Conservation (phyloP, 2,888 invertebrate genomes). For the Caenorhabditis sulstoni region DNA sequence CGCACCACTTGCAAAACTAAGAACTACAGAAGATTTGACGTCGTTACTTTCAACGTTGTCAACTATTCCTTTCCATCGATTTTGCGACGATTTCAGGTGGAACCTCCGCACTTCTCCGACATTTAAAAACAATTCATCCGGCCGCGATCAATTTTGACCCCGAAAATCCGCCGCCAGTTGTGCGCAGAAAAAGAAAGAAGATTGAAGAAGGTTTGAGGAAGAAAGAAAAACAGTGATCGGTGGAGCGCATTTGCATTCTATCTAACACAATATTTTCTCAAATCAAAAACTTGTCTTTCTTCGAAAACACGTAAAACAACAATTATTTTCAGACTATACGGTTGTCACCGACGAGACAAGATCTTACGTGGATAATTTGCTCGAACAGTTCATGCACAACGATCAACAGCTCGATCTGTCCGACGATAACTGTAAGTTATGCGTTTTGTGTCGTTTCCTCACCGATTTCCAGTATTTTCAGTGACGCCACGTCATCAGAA, state of each 20-base stretch:
- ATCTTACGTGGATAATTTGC: conserved; percentile 47
- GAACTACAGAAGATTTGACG: too few species aligned
- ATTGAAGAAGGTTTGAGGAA: conserved; percentile 21
- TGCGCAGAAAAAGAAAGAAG: conserved; percentile 33
- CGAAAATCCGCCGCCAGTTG: conserved; percentile 39
- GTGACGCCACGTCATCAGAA: neutral
- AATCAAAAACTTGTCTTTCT: too few species aligned
- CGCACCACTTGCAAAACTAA: too few species aligned
- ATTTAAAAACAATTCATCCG: conserved; percentile 53
- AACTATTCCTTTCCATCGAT: too few species aligned
- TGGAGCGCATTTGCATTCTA: conserved; percentile 19
- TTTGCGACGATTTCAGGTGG: conserved; percentile 33
- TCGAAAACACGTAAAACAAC: too few species aligned
- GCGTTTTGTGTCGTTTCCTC: too few species aligned
- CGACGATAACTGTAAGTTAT: too few species aligned
- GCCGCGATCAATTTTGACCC: conserved; percentile 54
- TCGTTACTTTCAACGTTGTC: too few species aligned
- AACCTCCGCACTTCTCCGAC: conserved; percentile 53
- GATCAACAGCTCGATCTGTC: neutral
- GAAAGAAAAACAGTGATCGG: too few species aligned
- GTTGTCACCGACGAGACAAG: conserved; percentile 37
- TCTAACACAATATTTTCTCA: too few species aligned
- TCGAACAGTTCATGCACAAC: conserved; percentile 39
- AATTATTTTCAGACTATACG: conserved; percentile 31
- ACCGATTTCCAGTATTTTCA: neutral